Evolutionary conservation across 2,797 vertebrate species (phyloP), one percentile per base, ranked within the genome.

Genomic region (Platyrinchus mystaceus): DNA sequence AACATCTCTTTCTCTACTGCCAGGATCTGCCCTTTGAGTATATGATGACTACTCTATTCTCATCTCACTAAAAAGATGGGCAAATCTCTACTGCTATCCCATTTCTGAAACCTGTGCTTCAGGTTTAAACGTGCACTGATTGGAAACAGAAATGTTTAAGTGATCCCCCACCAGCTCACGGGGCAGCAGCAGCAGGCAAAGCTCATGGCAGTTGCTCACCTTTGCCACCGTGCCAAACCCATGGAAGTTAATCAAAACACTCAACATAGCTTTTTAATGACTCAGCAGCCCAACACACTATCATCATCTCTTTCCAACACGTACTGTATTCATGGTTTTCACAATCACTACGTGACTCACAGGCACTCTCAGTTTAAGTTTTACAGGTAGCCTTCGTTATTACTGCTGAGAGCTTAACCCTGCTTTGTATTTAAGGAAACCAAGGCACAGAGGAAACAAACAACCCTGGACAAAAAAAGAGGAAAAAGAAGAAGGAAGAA

Each of bases 191-290:
- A 78, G 70, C 69, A 44, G 73, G 60, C 58, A 64, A 74, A 84
- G 69, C 79, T 84, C 76, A 27, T 2, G 8, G 46, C 2, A 55
- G 69, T 7, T 41, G 81, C 60, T 96, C 87, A 86, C 83, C 87
- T 96, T 93, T 84, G 59, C 64, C 60, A 79, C 63, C 4, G 8
- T 10, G 47, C 73, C 92, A 91, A 78, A 88, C 85, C 80, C n/a
- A 34, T 24, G 74, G 64, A 95, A 79, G 64, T 82, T 70, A 84
- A 95, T 87, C 68, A 87, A 84, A 96, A 93, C 91, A 89, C 43
- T 26, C 23, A 10, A 26, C 87, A 79, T 79, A 88, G 56, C 52
- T 93, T 85, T 56, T 67, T 70, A 82, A 64, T 93, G 89, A 94
- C 93, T 96, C 94, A 95, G 78, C 69, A 86, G 71, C 74, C 77